These are phyloP conservation scores for Phrixothrix hirtus DNA, from an alignment of 2,888 invertebrate species.

Conservation along the genomic window DNA sequence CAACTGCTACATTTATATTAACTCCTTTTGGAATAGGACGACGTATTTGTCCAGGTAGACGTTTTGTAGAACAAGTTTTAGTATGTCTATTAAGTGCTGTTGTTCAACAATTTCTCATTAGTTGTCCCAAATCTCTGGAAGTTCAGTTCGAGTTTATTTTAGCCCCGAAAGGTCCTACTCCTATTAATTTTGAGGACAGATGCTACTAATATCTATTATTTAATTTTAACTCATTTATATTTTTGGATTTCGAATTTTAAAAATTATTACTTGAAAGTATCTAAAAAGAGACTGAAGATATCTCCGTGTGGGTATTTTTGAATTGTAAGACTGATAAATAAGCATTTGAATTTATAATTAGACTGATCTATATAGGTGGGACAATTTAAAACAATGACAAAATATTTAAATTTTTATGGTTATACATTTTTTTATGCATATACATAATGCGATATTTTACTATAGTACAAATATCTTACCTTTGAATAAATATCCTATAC, in stretches of 20 bases:
- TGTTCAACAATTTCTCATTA: constrained; percentile 65
- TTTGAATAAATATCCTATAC: neutral
- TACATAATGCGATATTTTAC: neutral
- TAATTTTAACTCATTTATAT: too few relatives aligned
- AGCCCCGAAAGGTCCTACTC: constrained; percentile 75
- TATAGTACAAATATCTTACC: neutral
- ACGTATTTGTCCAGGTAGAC: constrained; percentile 82
- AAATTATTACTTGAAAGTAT: too few relatives aligned
- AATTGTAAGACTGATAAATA: neutral
- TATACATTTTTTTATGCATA: too few relatives aligned
- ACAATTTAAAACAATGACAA: too few relatives aligned
- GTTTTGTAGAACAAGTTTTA: constrained; percentile 79
- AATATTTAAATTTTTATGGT: too few relatives aligned
- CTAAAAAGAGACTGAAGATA: neutral
- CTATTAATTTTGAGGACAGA: constrained; percentile 65
- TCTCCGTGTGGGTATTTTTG: neutral
- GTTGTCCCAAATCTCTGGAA: constrained; percentile 69
- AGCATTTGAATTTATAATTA: neutral
- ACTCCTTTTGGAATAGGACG: constrained; percentile 81
- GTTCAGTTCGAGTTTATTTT: constrained; percentile 81
- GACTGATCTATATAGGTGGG: too few relatives aligned
- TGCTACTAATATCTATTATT: neutral
- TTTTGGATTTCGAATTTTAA: neutral
- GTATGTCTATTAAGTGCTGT: constrained; percentile 76
- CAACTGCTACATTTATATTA: constrained; percentile 66